phyloP scores from a whole-genome alignment of 2,797 vertebrate genomes.

The Macroramphosus scolopax region DNA sequence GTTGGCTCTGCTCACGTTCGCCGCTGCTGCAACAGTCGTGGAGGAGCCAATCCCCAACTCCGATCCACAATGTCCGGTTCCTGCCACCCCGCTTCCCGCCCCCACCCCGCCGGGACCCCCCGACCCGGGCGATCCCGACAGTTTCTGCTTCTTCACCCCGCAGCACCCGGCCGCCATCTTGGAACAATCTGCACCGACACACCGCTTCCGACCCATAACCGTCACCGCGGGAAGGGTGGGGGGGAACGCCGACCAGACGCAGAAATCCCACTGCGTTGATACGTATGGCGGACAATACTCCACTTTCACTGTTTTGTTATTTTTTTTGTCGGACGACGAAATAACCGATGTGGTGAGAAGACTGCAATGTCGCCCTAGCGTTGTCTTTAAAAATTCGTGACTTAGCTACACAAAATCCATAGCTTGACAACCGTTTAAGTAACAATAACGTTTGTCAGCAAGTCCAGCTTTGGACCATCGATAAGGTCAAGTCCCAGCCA shows the following conservation, averaged over 20 bases:
- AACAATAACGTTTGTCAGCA: constrained; percentile 33
- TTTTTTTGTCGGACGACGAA: constrained; percentile 70
- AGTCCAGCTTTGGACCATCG: constrained; percentile 52
- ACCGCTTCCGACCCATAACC: constrained; percentile 97
- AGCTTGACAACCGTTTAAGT: constrained; percentile 37
- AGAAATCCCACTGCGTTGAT: constrained; percentile 84
- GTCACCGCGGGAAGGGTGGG: constrained; percentile 88
- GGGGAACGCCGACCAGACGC: constrained; percentile 82
- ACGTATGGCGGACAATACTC: constrained; percentile 81
- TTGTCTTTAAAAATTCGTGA: constrained; percentile 70
- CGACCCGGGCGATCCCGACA: constrained; percentile 96
- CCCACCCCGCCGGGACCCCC: constrained; percentile 88
- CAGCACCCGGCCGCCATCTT: constrained; percentile 99
- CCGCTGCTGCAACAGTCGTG: constrained; percentile 79
- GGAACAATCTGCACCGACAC: constrained; percentile 96
- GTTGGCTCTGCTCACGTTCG: constrained; percentile 82
- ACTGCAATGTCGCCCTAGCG: constrained; percentile 81
- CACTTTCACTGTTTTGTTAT: constrained; percentile 76
- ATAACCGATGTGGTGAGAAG: constrained; percentile 67
- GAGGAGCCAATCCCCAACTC: constrained; percentile 87
- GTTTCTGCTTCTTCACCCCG: constrained; percentile 99
- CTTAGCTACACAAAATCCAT: constrained; percentile 68
- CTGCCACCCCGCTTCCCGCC: constrained; percentile 85
- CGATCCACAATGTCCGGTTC: constrained; percentile 88
- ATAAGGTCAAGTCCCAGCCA: constrained; percentile 45